Base-by-base conservation (phyloP, 2,113 vertebrate genomes). In the Oenanthe melanoleuca region DNA sequence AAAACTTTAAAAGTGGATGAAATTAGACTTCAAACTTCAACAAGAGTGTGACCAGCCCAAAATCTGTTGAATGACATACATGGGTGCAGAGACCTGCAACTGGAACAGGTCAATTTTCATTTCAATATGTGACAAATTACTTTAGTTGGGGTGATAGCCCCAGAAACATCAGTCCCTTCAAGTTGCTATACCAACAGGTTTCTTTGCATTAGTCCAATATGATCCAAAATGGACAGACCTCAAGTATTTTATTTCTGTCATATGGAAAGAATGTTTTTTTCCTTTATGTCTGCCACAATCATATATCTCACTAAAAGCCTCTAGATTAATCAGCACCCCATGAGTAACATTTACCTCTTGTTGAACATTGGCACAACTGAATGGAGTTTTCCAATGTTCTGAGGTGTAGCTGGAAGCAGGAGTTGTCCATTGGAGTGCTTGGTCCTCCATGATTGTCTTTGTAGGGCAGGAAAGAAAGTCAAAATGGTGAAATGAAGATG, bases 401-500 rank as follows among this genome's bases (percentile, higher is more conserved):
- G 38, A 80, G 40, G 16, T n/a, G 50, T 8, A 55, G 67, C 59
- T 91, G 67, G 73, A 70, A 92, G 52, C 44, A 50, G n/a, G 70
- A 57, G 28, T 3, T 38, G 9, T 84, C 64, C 6, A 0, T 40
- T 8, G 15, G 61, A 23, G 42, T 87, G 71, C 61, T 69, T 69
- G 55, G 56, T 86, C n/a, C 91, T 81, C 56, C 71, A 7, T 0
- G 1, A 20, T 8, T 71, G 23, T 78, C 72, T 49, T 96, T 24
- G 12, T 80, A 55, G 28, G 16, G 9, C 9, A 91, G 87, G 25
- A 96, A 93, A 82, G 34, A 66, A 82, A 79, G 93, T 59, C 17
- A 93, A 95, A 95, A 94, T 92, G 59, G 55, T 96, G 93, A 97
- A 93, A 95, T 79, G 63, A 93, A 95, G 71, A 80, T 83, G 96